A percentile compares a stretch with the other conserved stretches of the same genome.
phyloP scores from a whole-genome alignment of 2,797 vertebrate genomes.

The Epinephelus malabaricus region DNA sequence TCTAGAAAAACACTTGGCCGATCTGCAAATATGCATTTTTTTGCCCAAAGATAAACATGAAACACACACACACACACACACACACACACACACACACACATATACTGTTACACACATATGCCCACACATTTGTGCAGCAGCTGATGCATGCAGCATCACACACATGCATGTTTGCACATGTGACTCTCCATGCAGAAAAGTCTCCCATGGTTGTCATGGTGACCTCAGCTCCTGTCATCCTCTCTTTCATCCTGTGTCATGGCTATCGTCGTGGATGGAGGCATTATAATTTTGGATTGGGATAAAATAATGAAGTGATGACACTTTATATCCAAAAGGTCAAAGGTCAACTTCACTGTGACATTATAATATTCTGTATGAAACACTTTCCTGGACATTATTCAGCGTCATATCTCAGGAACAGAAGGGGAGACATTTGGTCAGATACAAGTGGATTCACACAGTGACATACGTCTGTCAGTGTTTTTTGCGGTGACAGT shows the following conservation, averaged over 20 bases:
- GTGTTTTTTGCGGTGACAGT: too few species aligned
- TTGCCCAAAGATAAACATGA: slow-evolving; percentile 14
- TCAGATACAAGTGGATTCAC: too few species aligned
- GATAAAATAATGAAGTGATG: too few species aligned
- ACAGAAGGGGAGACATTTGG: too few species aligned
- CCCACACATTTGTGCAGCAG: slow-evolving; percentile 18
- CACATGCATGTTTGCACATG: slow-evolving; percentile 23
- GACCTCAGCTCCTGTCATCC: background rate
- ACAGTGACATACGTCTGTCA: too few species aligned
- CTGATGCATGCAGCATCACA: slow-evolving; percentile 23
- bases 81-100: background rate
- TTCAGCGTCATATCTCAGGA: too few species aligned
- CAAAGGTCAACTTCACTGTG: too few species aligned
- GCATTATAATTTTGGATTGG: too few species aligned
- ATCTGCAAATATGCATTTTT: slow-evolving; percentile 38
- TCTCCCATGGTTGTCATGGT: slow-evolving; percentile 39
- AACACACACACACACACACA: slow-evolving; percentile 1
- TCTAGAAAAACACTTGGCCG: slow-evolving; percentile 17
- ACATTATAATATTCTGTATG: too few species aligned
- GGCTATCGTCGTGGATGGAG: too few species aligned
- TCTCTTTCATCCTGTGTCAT: background rate
- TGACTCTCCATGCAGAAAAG: slow-evolving; percentile 43
- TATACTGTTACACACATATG: background rate
- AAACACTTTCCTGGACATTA: too few species aligned
- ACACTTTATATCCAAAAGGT: too few species aligned